A percentile compares a stretch with the other conserved stretches of the same genome.
Conservation (phyloP, 2,113 vertebrate genomes). For the Himantopus leucocephalus region DNA sequence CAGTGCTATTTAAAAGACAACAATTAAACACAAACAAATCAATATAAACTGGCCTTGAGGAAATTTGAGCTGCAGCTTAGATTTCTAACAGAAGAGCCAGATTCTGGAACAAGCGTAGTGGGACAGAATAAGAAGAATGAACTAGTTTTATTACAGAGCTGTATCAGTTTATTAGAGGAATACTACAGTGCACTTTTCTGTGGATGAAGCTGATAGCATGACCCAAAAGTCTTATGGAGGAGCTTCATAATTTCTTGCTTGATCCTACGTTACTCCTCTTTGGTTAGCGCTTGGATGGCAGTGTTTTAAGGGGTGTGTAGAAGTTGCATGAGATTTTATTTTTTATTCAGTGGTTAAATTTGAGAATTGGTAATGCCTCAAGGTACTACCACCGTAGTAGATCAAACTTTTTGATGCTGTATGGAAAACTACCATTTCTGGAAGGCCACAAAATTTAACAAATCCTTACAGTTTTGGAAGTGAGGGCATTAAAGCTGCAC, state of each 20-base stretch:
- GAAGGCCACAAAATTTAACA: not conserved
- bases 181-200: not conserved
- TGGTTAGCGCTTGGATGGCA: not conserved
- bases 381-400: not conserved
- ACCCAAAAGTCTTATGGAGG: not conserved
- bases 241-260: not conserved
- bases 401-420: not conserved
- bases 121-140: not conserved
- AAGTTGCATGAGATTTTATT: not conserved
- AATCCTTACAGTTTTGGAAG: not conserved
- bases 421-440: not conserved
- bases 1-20: slow-evolving; percentile 10
- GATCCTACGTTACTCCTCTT: not conserved
- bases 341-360: not conserved
- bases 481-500: not conserved
- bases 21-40: slow-evolving; percentile 7
- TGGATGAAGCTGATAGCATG: not conserved
- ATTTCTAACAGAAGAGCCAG: not conserved
- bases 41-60: not conserved
- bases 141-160: not conserved
- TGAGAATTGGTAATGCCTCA: not conserved
- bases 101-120: not conserved
- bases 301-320: not conserved
- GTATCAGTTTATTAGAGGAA: not conserved
- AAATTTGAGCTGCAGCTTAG: not conserved